These are phyloP conservation scores for Andrena flavipes DNA, from an alignment of 2,888 invertebrate genomes.

Conservation along the genomic window DNA sequence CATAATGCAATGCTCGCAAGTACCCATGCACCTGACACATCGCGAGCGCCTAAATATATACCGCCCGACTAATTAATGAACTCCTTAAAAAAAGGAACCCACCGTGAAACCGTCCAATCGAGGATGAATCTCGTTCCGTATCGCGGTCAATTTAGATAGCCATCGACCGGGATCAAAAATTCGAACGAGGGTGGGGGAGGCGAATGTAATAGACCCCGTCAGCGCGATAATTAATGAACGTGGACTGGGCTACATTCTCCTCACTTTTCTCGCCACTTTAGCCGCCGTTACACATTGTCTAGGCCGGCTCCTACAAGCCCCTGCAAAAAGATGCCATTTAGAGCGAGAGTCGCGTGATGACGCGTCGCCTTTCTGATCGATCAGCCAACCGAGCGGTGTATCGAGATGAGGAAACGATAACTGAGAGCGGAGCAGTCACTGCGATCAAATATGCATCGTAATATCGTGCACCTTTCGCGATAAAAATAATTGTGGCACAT, in stretches of 20 bases:
- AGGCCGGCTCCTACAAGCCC: conserved; percentile 70
- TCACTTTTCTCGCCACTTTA: conserved; percentile 50
- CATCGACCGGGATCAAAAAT: conserved; percentile 74
- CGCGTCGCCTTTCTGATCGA: conserved; percentile 54
- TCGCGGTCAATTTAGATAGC: conserved; percentile 77
- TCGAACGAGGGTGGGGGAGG: conserved; percentile 64
- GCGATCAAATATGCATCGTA: conserved; percentile 49
- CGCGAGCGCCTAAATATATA: conserved; percentile 49
- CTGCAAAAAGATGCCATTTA: conserved; percentile 72
- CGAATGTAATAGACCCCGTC: conserved; percentile 74
- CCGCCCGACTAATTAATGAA: conserved; percentile 71
- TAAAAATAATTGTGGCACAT: not conserved
- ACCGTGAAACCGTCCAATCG: conserved; percentile 53
- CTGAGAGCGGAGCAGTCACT: conserved; percentile 17
- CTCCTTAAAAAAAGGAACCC: conserved; percentile 27
- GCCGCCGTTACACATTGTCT: conserved; percentile 73
- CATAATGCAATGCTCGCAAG: conserved; percentile 56
- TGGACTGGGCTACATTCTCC: conserved; percentile 38
- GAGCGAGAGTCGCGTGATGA: conserved; percentile 58
- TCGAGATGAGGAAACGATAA: conserved; percentile 59
- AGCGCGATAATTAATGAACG: conserved; percentile 78
- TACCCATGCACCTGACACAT: conserved; percentile 47
- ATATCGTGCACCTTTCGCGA: conserved; percentile 19
- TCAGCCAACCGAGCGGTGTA: conserved; percentile 52
- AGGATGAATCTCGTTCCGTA: conserved; percentile 47